Evolutionary conservation across 2,113 vertebrate genomes (phyloP).

Genomic region (Dromiciops gliroides): DNA sequence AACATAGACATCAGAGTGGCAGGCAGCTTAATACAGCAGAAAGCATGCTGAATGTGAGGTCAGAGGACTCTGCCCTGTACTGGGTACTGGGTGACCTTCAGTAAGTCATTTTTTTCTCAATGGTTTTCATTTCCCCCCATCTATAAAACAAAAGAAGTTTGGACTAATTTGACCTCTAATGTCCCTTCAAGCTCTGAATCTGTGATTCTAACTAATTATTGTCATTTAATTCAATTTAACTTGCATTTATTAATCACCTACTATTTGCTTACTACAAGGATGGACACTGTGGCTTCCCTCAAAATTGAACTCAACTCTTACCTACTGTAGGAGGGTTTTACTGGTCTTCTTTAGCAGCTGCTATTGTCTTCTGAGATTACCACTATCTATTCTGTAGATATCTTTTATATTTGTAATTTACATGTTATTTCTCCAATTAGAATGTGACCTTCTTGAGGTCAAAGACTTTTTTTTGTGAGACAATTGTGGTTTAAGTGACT

Average conservation of each 20-base stretch:
- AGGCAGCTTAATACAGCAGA: not conserved
- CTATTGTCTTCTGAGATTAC: not conserved
- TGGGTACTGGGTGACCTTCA: not conserved
- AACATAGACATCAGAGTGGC: slow-evolving; percentile 50
- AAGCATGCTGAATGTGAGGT: not conserved
- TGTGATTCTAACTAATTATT: not conserved
- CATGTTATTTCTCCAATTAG: not conserved
- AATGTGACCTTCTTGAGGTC: not conserved
- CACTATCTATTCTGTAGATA: not conserved
- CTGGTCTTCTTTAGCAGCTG: not conserved
- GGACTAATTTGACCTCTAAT: not conserved
- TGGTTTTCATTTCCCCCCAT: not conserved
- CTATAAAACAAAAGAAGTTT: not conserved
- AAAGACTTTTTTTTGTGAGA: too few species aligned
- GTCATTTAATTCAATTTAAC: not conserved
- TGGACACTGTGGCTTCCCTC: not conserved
- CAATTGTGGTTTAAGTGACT: too few species aligned
- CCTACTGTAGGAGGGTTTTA: not conserved
- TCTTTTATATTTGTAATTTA: not conserved
- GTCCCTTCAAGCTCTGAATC: not conserved
- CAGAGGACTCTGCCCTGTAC: not conserved
- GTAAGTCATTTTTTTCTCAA: not conserved
- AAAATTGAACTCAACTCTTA: not conserved
- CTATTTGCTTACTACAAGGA: not conserved
- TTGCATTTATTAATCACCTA: not conserved